A percentile compares a stretch with the other conserved stretches of the same genome.
Conservation (phyloP, 2,113 vertebrate species). For the Bothrops jararaca region DNA sequence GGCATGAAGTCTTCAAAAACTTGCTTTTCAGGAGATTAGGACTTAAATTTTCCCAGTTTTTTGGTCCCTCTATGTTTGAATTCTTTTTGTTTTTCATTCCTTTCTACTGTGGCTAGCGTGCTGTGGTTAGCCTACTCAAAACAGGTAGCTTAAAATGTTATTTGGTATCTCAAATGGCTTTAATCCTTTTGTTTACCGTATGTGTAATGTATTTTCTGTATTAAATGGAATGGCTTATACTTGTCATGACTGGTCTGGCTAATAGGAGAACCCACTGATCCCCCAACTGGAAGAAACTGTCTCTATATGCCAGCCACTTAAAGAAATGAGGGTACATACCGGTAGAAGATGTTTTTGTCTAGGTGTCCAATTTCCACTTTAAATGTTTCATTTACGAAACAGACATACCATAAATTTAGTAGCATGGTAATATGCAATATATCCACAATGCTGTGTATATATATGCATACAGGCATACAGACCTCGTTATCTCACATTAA, state of each 20-base stretch:
- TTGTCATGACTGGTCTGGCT: not conserved
- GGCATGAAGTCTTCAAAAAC: not conserved
- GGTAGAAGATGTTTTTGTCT: too few relatives aligned
- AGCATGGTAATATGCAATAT: not conserved
- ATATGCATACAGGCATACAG: not conserved
- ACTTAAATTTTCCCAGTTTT: not conserved
- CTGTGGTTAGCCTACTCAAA: not conserved
- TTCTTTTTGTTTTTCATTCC: not conserved
- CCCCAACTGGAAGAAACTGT: not conserved
- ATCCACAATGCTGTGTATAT: not conserved
- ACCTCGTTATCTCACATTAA: not conserved
- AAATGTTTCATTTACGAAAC: not conserved
- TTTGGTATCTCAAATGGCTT: not conserved
- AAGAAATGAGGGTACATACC: not conserved
- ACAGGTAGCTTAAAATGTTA: not conserved
- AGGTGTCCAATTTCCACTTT: too few relatives aligned
- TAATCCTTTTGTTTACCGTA: not conserved
- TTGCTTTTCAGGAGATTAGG: not conserved
- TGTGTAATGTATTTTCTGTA: not conserved
- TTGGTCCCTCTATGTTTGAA: not conserved
- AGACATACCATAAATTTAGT: not conserved
- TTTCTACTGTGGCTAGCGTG: not conserved
- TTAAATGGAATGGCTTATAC: not conserved
- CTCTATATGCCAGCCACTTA: not conserved
- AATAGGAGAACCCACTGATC: not conserved